Evolutionary conservation across 2,797 vertebrate species (phyloP), one percentile per base, ranked within the genome.

Genomic region (Poecilia velifera): DNA sequence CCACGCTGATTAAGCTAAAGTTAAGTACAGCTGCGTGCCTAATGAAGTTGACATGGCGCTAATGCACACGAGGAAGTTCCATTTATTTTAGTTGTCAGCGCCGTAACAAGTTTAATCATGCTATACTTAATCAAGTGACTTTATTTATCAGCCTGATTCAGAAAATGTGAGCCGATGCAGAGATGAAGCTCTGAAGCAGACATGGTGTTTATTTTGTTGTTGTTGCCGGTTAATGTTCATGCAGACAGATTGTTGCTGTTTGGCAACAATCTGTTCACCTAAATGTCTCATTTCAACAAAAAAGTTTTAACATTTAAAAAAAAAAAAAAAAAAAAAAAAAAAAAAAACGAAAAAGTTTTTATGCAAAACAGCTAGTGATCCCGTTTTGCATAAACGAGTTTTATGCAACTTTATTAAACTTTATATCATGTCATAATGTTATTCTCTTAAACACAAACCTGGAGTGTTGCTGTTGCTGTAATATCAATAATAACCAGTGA

Each of bases 11-110:
- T 88, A 87, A 73, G 84, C 77, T 81, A 84, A 88, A 89, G 85
- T 89, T 87, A 88, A 87, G 83, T 83, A 84, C 72, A 71, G 81
- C 79, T 80, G 86, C 88, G 82, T 89, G 79, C 85, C 84, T 94
- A 88, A 92, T 88, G 92, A 88, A 78, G 88, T 84, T 87, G 88
- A 90, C 90, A 85, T 77, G 85, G 66, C 43, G 28, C 80, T 89
- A 89, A 90, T 88, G 86, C 84, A 84, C 73, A 53, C 59, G 80
- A 83, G 88, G 78, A 83, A 72, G 22, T 74, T 82, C 62, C 74
- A 81, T 88, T 91, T 72, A 77, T 72, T 77, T 76, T 75, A 75
- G 47, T 66, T 86, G 80, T 87, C 83, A 79, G 0, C 53, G 79
- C 73, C 14, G n/a, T 86, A 86, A 91, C 90, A 78, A 74, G 87